Conservation (phyloP, 2,888 invertebrate species). For the Hymenopus coronatus region DNA sequence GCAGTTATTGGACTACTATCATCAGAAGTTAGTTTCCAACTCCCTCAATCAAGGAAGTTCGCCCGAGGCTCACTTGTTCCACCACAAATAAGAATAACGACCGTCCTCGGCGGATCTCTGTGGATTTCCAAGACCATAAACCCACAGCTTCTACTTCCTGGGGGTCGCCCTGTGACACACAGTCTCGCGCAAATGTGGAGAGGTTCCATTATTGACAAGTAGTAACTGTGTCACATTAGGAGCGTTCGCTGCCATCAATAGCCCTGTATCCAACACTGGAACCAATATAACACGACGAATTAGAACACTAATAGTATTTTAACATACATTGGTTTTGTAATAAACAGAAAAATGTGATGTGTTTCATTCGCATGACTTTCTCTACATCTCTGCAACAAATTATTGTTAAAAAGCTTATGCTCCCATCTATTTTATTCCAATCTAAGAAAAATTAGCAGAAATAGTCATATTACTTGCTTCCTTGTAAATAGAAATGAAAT, state of each 20-base stretch:
- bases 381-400: no score
- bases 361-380: no score
- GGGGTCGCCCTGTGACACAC: neutral
- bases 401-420: no score
- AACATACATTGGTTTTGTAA: no score
- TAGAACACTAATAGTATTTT: no score
- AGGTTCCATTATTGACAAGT: neutral
- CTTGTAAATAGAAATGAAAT: no score
- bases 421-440: no score
- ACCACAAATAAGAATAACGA: neutral
- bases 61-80: neutral
- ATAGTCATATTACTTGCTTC: no score
- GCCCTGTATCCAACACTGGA: no score
- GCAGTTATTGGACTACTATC: conserved; percentile 37
- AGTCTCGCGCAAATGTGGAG: neutral
- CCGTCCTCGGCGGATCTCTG: neutral
- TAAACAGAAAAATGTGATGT: no score
- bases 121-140: neutral
- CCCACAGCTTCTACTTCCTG: neutral
- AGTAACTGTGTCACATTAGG: neutral
- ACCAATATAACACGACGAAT: no score
- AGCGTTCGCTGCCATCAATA: neutral
- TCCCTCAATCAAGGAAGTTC: conserved; percentile 3
- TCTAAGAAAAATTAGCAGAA: no score
- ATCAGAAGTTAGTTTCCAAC: conserved; percentile 26